These are phyloP conservation scores for Rhodinocichla rosea DNA, from an alignment of 2,113 vertebrate genomes.

Conservation along the genomic window DNA sequence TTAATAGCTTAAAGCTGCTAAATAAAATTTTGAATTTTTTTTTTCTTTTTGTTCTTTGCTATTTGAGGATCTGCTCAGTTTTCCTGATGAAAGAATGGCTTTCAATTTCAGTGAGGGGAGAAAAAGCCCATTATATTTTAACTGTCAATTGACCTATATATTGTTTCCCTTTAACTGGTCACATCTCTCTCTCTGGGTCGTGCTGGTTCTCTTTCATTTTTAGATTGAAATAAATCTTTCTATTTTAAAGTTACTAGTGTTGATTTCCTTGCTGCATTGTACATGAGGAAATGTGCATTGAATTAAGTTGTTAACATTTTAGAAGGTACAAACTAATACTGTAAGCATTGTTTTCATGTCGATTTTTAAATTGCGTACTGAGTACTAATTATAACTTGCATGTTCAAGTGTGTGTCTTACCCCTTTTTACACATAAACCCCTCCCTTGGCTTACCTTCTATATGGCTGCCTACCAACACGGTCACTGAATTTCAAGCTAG, in stretches of 20 bases:
- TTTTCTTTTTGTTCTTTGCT: background rate
- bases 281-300: constrained; percentile 74
- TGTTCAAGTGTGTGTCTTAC: constrained; percentile 89
- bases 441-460: constrained; percentile 83
- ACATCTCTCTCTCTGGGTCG: constrained; percentile 61
- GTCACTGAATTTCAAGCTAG: constrained; percentile 90
- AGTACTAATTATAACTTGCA: constrained; percentile 85
- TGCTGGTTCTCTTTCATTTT: constrained; percentile 71
- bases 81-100: constrained; percentile 55
- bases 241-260: constrained; percentile 69
- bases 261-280: constrained; percentile 74
- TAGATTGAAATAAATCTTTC: constrained; percentile 69
- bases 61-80: constrained; percentile 46
- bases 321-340: constrained; percentile 77
- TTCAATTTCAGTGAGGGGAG: background rate
- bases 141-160: constrained; percentile 49
- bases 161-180: constrained; percentile 82
- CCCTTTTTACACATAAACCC: constrained; percentile 84
- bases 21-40: background rate
- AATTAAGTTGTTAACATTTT: constrained; percentile 77
- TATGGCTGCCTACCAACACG: constrained; percentile 83
- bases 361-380: constrained; percentile 75
- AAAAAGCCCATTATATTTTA: background rate
- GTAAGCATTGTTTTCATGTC: constrained; percentile 79
- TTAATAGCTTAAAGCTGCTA: constrained; percentile 39